Base-by-base conservation (phyloP, 2,888 invertebrate genomes). In the Acrobasis repandana region DNA sequence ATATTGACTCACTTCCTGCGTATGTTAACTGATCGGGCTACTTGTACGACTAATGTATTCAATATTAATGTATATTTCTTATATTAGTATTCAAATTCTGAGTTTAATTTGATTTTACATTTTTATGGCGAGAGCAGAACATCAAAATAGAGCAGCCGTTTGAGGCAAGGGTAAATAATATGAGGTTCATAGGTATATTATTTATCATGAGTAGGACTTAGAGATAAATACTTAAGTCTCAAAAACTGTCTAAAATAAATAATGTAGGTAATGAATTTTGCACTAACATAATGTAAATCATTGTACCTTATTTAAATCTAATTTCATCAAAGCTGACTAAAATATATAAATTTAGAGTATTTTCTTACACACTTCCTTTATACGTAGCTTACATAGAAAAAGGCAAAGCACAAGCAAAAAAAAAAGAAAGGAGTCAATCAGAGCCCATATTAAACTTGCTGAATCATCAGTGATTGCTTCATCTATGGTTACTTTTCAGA, bases 1-100 rank as follows among this genome's bases (percentile, higher is more conserved):
- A 60, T 60, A 60, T 60, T 60, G 52, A 60, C 52, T 60, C 60
- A 60, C 60, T 60, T 60, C 60, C 60, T 60, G 16, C 16, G 46
- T 52, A 60, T 60, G 49, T 58, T 60, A 60, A 60, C 60, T 52
- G 60, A 60, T 60, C 60, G 34, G 50, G 43, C 52, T 46, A 33
- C 51, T 60, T 54, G 60, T 60, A n/a, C n/a, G n/a, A n/a, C n/a
- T n/a, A 60, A 60, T 60, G 10, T 60, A 60, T 60, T 60, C 16
- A 54, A 52, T 20, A 49, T 36, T 50, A 38, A 58, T 58, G 15
- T 48, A 34, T 49, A 48, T 49, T 48, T 34, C 11, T 34, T 50
- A 49, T 34, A 58, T 47, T 58, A 58, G 48, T 36, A 43, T 43
- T 43, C 43, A 43, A 43, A 43, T 43, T 43, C 5, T 14, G n/a